Evolutionary conservation across 2,113 vertebrate genomes (phyloP).

Genomic region (Brevimyrus niger): DNA sequence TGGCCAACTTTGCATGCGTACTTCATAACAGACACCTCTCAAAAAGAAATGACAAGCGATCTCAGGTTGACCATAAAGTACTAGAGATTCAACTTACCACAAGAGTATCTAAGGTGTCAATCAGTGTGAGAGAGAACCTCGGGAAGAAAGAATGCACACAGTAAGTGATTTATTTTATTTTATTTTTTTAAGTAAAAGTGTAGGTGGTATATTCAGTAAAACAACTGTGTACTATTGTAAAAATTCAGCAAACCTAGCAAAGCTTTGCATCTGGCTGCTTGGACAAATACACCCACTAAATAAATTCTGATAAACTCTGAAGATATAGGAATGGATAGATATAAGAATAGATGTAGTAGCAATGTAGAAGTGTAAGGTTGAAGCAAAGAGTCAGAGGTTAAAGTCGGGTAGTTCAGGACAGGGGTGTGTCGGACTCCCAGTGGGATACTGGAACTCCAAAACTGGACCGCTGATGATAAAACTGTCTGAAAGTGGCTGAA

Average conservation of each 20-base stretch:
- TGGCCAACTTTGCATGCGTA: neutral
- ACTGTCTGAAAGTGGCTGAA: neutral
- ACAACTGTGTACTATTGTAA: neutral
- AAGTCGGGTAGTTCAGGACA: neutral
- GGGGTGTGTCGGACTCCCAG: neutral
- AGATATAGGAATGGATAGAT: neutral
- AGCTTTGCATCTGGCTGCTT: neutral
- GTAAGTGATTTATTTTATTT: neutral
- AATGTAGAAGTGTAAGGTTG: neutral
- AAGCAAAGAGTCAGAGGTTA: neutral
- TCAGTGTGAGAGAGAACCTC: conserved; percentile 70
- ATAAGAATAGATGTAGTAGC: neutral
- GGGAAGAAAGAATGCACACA: neutral
- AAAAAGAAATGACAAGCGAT: neutral
- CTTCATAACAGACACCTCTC: neutral
- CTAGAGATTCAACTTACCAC: conserved; percentile 57
- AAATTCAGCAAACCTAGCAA: neutral
- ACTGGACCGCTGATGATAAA: neutral
- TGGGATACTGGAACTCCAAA: neutral
- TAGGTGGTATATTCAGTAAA: neutral
- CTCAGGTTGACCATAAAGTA: neutral
- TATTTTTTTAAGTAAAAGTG: neutral
- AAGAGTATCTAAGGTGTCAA: conserved; percentile 68
- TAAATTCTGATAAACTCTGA: neutral
- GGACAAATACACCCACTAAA: neutral